These are phyloP conservation scores for Macroglossus sobrinus DNA, from an alignment of 2,113 vertebrate genomes.

Conservation along the genomic window DNA sequence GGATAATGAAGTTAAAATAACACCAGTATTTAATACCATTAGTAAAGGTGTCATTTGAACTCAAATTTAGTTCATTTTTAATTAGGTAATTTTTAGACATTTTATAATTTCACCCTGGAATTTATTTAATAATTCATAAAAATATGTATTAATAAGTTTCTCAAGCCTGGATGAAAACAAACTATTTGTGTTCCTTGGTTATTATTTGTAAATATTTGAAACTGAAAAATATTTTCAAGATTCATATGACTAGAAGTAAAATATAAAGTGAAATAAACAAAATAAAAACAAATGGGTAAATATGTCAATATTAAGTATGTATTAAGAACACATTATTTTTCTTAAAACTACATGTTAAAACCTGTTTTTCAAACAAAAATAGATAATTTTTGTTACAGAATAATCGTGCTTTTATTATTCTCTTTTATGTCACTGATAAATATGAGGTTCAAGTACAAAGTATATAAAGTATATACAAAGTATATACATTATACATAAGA, in stretches of 20 bases:
- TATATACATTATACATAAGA: not conserved
- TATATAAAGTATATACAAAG: not conserved
- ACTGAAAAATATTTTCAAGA: not conserved
- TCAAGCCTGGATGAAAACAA: not conserved
- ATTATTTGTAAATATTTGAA: not conserved
- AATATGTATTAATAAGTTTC: not conserved
- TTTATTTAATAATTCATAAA: not conserved
- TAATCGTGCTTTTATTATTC: not conserved
- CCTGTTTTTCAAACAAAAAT: not conserved
- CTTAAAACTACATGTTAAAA: not conserved
- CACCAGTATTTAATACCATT: not conserved
- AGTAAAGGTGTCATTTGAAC: not conserved
- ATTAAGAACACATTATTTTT: not conserved
- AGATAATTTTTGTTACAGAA: not conserved
- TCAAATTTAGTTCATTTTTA: not conserved
- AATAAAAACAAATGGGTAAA: not conserved
- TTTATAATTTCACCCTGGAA: not conserved
- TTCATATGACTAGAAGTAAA: not conserved
- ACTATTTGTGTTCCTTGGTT: not conserved
- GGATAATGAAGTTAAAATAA: not conserved
- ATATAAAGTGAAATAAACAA: not conserved
- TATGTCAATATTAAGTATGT: not conserved
- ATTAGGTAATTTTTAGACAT: not conserved
- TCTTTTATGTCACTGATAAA: not conserved
- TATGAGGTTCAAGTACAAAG: not conserved